These are phyloP conservation scores for Hydrotaea cyrtoneurina DNA, from an alignment of 2,888 invertebrate species.

Conservation along the genomic window DNA sequence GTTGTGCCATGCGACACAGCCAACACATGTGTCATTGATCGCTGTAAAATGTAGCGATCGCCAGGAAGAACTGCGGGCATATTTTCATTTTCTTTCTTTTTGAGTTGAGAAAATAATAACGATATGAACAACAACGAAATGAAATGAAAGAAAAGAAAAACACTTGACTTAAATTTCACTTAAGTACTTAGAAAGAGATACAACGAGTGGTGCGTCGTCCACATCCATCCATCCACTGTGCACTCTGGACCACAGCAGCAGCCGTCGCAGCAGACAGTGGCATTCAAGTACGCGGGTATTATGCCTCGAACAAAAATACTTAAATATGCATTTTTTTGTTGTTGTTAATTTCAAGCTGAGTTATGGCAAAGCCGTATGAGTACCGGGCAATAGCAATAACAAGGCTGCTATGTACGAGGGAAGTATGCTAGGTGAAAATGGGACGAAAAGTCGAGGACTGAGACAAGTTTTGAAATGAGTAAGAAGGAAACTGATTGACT, in stretches of 20 bases:
- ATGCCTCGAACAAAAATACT: slow-evolving; percentile 11
- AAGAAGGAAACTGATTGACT: too few species aligned
- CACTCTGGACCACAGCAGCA: slow-evolving; percentile 17
- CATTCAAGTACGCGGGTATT: background rate
- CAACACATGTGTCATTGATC: slow-evolving; percentile 47
- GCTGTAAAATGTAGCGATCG: slow-evolving; percentile 44
- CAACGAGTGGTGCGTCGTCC: background rate
- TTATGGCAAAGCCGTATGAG: slow-evolving; percentile 3
- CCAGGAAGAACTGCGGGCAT: slow-evolving; percentile 16
- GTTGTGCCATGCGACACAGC: background rate
- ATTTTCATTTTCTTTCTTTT: too few species aligned
- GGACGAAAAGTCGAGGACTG: too few species aligned
- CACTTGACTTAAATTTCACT: slow-evolving; percentile 61
- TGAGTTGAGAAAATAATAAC: slow-evolving; percentile 34
- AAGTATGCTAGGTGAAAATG: background rate
- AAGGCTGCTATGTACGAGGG: background rate
- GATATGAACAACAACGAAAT: background rate
- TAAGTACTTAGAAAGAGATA: slow-evolving; percentile 51
- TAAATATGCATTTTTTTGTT: slow-evolving; percentile 22
- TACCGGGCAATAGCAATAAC: background rate
- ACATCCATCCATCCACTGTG: background rate
- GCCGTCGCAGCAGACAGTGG: background rate
- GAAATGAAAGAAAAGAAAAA: slow-evolving; percentile 32
- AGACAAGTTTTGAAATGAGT: too few species aligned
- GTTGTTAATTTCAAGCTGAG: slow-evolving; percentile 33